Base-by-base conservation (phyloP, 2,888 invertebrate species). In the Trichopoda pennipes region DNA sequence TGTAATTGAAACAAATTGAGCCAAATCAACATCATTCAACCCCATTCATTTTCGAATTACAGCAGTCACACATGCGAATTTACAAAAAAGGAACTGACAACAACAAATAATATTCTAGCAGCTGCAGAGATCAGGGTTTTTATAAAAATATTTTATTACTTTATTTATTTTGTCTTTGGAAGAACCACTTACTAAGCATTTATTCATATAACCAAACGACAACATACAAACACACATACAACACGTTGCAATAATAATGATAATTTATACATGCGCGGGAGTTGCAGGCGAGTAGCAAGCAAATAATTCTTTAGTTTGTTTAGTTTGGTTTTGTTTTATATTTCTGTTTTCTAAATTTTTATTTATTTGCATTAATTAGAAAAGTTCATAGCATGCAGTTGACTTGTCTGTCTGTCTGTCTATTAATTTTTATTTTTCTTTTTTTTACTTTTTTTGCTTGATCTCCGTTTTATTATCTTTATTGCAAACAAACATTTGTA, bases 1-100 rank as follows among this genome's bases (percentile, higher is more conserved):
- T 84, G 86, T 87, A 89, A 89, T 89, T 88, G 85, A 85, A 85
- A 80, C 80, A 82, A 85, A 85, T 84, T 85, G 85, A 81, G 84
- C 75, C 44, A 72, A 82, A 82, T 82, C 70, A 82, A 76, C 82
- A 74, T 58, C 74, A 74, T 66, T 70, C 80, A 80, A 76, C 80
- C 70, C 70, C 70, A 75, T 80, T 75, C 76, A 60, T 60, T 55
- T 28, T 53, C 38, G 58, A 63, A 75, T 70, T 69, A 64, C 70
- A 69, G n/a, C 55, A 66, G 21, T 60, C 28, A 56, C 53, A 66
- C 55, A 55, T 49, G 69, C 64, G 49, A 53, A 51, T 68, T 66
- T 76, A 38, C 49, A 70, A 19, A 47, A 35, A 38, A 21, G 4
- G 14, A 32, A 55, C 47, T 56, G 23, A 35, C 61, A 61, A 38